Conservation (phyloP, 2,113 vertebrate genomes). For the Gasterosteus nipponicus region DNA sequence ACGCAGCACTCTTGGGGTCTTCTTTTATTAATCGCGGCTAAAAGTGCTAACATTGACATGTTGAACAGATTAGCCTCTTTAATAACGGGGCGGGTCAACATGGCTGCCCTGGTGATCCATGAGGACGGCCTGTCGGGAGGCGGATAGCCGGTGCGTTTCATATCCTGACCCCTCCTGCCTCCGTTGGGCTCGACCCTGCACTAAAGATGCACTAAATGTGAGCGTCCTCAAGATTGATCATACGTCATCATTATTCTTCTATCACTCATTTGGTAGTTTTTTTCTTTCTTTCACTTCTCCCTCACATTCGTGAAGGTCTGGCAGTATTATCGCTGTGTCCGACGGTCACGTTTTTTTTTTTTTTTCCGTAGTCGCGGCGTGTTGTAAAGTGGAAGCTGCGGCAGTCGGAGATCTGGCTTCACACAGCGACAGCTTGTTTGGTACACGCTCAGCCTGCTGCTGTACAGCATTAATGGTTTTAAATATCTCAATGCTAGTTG, state of each 20-base stretch:
- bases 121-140: constrained; percentile 83
- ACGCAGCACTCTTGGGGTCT: constrained; percentile 85
- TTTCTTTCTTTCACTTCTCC: neutral
- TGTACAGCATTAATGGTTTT: constrained; percentile 71
- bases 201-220: constrained; percentile 45
- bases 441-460: constrained; percentile 50
- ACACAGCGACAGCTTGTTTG: constrained; percentile 64
- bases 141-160: constrained; percentile 68
- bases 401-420: constrained; percentile 56
- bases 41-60: constrained; percentile 94
- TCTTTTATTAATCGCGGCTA: constrained; percentile 93
- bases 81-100: constrained; percentile 84
- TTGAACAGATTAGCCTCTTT: constrained; percentile 92
- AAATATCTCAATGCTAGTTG: constrained; percentile 73
- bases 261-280: neutral
- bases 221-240: neutral
- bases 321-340: neutral
- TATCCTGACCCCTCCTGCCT: constrained; percentile 66
- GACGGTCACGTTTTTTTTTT: constrained; percentile 2
- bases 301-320: constrained; percentile 3
- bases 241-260: neutral
- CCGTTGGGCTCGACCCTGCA: constrained; percentile 38
- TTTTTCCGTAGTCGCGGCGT: neutral
- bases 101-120: constrained; percentile 82
- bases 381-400: constrained; percentile 47